Percentiles rank a stretch among this genome's conserved stretches.
Conservation (phyloP, 2,888 invertebrate genomes). For the Dichetophora obliterata region DNA sequence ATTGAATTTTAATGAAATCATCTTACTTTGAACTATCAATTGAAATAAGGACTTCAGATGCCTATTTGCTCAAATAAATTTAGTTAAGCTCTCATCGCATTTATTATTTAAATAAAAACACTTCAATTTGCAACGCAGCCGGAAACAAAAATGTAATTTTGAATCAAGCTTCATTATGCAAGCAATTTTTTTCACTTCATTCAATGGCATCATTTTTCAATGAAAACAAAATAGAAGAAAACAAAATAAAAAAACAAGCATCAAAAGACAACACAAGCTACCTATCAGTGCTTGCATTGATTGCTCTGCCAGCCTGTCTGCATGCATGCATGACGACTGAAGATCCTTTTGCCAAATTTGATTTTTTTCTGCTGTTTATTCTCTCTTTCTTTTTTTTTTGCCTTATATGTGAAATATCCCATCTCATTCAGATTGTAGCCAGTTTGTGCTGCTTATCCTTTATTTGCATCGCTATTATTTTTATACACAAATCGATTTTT, state of each 20-base stretch:
- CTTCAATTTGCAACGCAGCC: conserved; percentile 2
- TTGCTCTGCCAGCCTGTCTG: not conserved
- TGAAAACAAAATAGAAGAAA: not conserved
- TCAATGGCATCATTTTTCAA: not conserved
- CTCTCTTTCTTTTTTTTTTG: not conserved
- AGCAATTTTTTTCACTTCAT: not conserved
- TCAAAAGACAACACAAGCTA: not conserved
- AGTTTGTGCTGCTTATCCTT: too few relatives aligned
- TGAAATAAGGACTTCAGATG: too few relatives aligned
- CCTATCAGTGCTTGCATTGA: not conserved
- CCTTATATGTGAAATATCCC: not conserved
- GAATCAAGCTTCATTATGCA: conserved; percentile 1
- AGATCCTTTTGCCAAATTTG: conserved; percentile 18
- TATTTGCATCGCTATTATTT: too few relatives aligned
- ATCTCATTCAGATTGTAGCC: too few relatives aligned
- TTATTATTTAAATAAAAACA: not conserved
- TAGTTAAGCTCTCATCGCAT: too few relatives aligned
- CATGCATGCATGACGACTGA: conserved; percentile 23
- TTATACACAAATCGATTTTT: too few relatives aligned
- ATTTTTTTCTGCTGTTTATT: not conserved
- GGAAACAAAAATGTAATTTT: not conserved
- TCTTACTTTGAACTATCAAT: too few relatives aligned
- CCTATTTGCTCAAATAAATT: too few relatives aligned
- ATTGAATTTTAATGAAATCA: too few relatives aligned
- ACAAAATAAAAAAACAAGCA: not conserved